phyloP scores from a whole-genome alignment of 2,888 invertebrate species.

The Galeopsomyia nigrocyanea region DNA sequence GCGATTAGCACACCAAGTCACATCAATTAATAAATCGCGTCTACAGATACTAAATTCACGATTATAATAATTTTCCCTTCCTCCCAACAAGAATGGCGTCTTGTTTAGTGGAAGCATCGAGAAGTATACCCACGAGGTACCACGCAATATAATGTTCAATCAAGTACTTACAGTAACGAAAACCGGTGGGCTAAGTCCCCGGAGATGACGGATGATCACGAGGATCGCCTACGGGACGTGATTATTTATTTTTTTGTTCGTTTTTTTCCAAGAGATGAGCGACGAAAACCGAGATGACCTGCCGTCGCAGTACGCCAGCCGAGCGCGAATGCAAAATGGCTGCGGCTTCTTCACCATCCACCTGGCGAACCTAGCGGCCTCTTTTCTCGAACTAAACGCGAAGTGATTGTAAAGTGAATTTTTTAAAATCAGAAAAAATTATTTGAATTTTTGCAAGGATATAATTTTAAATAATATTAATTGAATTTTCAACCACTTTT shows the following conservation, averaged over 20 bases:
- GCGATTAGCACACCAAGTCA: too few relatives aligned
- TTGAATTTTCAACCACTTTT: too few relatives aligned
- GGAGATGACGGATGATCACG: conserved; percentile 20
- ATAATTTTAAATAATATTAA: too few relatives aligned
- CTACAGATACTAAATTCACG: too few relatives aligned
- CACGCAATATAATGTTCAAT: conserved; percentile 17
- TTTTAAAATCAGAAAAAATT: too few relatives aligned
- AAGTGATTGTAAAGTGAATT: too few relatives aligned
- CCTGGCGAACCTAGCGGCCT: conserved; percentile 4
- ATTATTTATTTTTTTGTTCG: conserved; percentile 2
- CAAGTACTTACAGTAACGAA: conserved; percentile 29
- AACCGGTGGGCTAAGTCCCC: conserved; percentile 19
- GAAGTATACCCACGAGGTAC: conserved; percentile 9
- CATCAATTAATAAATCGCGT: too few relatives aligned
- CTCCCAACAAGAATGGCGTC: conserved; percentile 7
- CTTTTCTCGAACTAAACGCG: background rate
- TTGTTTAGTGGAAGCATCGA: conserved; percentile 24
- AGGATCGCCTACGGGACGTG: background rate
- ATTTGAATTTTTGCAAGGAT: too few relatives aligned
- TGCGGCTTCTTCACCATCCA: conserved; percentile 7
- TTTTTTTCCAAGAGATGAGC: background rate
- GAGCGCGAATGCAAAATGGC: conserved; percentile 25
- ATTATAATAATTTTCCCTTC: background rate
- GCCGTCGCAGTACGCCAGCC: conserved; percentile 28
- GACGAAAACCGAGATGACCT: conserved; percentile 14